Evolutionary conservation across 2,888 invertebrate species (phyloP).

Genomic region (Drosophila recens): DNA sequence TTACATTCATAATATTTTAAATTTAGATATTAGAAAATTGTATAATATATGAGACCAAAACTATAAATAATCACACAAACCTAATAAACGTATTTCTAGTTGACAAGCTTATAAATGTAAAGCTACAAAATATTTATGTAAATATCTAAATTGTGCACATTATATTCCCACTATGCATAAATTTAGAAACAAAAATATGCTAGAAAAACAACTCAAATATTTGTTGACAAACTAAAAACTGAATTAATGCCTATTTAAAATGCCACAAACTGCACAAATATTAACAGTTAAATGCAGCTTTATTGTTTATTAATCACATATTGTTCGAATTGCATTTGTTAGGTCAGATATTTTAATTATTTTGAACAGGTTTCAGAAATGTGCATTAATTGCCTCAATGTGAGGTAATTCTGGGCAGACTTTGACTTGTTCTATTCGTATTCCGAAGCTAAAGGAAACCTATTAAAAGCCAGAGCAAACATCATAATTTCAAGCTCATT

Average conservation of each 20-base stretch:
- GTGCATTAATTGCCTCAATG: slow-evolving; percentile 3
- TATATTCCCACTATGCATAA: slow-evolving; percentile 41
- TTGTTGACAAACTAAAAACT: slow-evolving; percentile 53
- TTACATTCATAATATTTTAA: not conserved
- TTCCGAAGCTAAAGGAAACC: slow-evolving; percentile 24
- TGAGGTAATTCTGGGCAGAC: slow-evolving; percentile 21
- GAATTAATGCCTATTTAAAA: slow-evolving; percentile 6
- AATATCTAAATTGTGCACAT: not conserved
- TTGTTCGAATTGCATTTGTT: slow-evolving; percentile 1
- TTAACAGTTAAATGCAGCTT: slow-evolving; percentile 35
- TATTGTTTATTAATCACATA: slow-evolving; percentile 28
- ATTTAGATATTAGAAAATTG: not conserved
- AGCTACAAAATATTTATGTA: not conserved
- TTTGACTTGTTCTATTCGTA: slow-evolving; percentile 15
- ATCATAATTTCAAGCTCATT: slow-evolving; percentile 72
- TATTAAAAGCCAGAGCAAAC: slow-evolving; percentile 51
- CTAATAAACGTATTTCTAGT: not conserved
- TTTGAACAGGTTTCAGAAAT: slow-evolving; percentile 33
- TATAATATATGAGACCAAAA: too few relatives aligned
- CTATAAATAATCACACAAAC: not conserved
- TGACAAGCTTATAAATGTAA: not conserved
- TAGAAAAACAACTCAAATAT: slow-evolving; percentile 57
- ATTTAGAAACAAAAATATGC: slow-evolving; percentile 27
- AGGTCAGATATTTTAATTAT: slow-evolving; percentile 1
- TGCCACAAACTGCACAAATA: slow-evolving; percentile 22